Evolutionary conservation across 1,140 invertebrate genomes (phyloP), one percentile per base, ranked within the genome.

Genomic region (Drosophila neocordata): DNA sequence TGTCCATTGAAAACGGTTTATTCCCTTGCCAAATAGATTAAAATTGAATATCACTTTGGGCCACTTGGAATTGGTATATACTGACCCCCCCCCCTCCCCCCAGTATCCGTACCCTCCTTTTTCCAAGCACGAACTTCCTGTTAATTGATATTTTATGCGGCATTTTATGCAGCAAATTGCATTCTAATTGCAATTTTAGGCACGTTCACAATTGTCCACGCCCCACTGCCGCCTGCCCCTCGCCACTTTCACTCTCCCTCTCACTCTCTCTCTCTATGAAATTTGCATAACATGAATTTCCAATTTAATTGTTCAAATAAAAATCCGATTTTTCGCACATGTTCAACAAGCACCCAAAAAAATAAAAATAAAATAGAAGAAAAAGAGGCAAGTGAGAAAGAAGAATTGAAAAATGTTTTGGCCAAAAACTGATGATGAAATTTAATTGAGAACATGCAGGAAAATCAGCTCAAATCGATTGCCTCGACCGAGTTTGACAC

Each of bases 131-230:
- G 41, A 20, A 48, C 15, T 48, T 48, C 41, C 41, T 48, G 74
- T 87, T 87, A 87, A 87, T 81, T 87, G 83, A 87, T 85, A 79
- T 87, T 87, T 82, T 78, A 85, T 85, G 78, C 56, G 60, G 70
- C 71, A 72, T 67, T 73, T 80, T 69, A 48, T 31, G 27, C 51
- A 65, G 56, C 73, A 69, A 70, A 70, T 71, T 74, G 70, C 64
- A 72, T 48, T 48, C 83, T 87, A 85, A 81, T 85, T 85, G 81
- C 78, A 75, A 85, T 85, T 85, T 85, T 82, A 78, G 82, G 73
- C 81, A 84, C 81, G 82, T 84, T 69, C 73, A 69, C 73, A 60
- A 61, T 76, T 68, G 56, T 65, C 27, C 27, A 1, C 27, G 0
- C 4, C 27, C 27, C 6, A 31, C 0, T 6, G 5, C 27, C 27